A percentile compares a stretch with the other conserved stretches of the same genome.
Evolutionary conservation across 2,888 invertebrate species (phyloP).

Genomic region (Xestia xanthographa): DNA sequence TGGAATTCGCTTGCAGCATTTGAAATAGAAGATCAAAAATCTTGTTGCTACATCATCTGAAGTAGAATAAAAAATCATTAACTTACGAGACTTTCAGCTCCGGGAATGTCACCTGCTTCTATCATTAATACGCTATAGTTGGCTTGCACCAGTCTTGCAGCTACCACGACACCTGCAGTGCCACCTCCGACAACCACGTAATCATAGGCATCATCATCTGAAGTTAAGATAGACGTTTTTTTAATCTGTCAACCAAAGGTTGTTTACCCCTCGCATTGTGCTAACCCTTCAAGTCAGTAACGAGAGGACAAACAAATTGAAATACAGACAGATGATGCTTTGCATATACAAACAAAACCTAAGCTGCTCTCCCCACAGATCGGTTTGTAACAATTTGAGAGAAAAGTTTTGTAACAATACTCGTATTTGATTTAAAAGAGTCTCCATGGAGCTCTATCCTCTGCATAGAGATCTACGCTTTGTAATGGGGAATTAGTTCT

Average conservation of each 20-base stretch:
- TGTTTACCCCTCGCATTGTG: neutral
- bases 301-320: neutral
- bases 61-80: neutral
- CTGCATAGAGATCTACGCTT: too few relatives aligned
- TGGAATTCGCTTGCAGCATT: neutral
- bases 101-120: slow-evolving; percentile 67
- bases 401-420: neutral
- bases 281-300: neutral
- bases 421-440: neutral
- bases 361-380: neutral
- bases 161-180: slow-evolving; percentile 69
- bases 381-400: neutral
- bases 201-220: slow-evolving; percentile 68
- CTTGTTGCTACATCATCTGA: neutral
- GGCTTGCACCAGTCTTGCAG: slow-evolving; percentile 59
- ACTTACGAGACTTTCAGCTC: slow-evolving; percentile 60
- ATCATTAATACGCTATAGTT: slow-evolving; percentile 59
- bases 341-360: neutral
- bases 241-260: neutral
- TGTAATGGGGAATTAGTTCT: too few relatives aligned
- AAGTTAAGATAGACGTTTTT: neutral
- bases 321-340: neutral
- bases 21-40: neutral
- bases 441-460: too few relatives aligned
- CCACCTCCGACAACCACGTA: slow-evolving; percentile 74